Conservation (phyloP, 2,888 invertebrate species). For the Polydesmus complanatus region DNA sequence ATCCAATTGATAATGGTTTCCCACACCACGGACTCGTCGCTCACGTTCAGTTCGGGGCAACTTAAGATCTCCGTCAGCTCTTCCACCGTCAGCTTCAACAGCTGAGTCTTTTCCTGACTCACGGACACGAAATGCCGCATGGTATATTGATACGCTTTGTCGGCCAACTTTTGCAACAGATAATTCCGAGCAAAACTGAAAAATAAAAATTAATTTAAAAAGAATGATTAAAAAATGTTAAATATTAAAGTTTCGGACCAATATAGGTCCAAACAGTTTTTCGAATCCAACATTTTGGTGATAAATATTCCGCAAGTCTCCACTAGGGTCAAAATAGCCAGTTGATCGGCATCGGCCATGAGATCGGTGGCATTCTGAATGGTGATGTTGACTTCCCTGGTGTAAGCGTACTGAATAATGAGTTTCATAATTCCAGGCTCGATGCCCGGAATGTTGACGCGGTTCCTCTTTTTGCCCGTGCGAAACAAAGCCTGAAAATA, state of each 20-base stretch:
- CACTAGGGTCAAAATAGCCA: slow-evolving; percentile 66
- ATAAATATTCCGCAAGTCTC: slow-evolving; percentile 67
- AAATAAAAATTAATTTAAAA: neutral
- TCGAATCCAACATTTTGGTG: slow-evolving; percentile 48
- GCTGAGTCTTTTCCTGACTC: slow-evolving; percentile 26
- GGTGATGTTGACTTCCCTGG: slow-evolving; percentile 58
- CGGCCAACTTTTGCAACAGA: slow-evolving; percentile 19
- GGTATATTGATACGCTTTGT: slow-evolving; percentile 51
- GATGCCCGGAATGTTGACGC: slow-evolving; percentile 61
- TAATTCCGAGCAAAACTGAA: neutral
- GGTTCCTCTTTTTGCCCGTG: slow-evolving; percentile 55
- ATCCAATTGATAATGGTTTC: slow-evolving; percentile 77
- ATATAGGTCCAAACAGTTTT: slow-evolving; percentile 72
- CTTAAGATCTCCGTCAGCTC: neutral
- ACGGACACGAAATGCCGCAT: slow-evolving; percentile 51
- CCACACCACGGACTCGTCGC: slow-evolving; percentile 77
- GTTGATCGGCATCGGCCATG: slow-evolving; percentile 72
- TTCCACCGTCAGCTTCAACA: neutral
- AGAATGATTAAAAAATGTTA: neutral
- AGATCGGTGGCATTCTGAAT: slow-evolving; percentile 61
- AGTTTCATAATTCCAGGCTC: slow-evolving; percentile 59
- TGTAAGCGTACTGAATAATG: slow-evolving; percentile 71
- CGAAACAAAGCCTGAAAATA: slow-evolving; percentile 83
- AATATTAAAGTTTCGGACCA: slow-evolving; percentile 45
- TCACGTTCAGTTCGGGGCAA: slow-evolving; percentile 64